Conservation (phyloP, 2,888 invertebrate species). For the Neocrepidodera transversa region DNA sequence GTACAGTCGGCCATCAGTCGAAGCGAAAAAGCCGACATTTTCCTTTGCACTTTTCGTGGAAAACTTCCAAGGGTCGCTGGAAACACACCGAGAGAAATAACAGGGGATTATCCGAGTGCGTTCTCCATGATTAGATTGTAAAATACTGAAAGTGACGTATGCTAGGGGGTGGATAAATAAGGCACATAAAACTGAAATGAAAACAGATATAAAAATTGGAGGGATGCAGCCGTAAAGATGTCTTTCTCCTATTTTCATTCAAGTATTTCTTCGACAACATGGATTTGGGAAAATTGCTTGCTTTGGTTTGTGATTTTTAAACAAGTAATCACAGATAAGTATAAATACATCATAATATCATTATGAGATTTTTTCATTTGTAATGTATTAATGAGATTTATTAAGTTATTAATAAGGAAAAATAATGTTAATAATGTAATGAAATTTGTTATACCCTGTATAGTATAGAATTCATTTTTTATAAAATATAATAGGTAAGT, state of each 20-base stretch:
- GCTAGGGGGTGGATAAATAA: constrained; percentile 64
- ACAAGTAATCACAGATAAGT: too few relatives aligned
- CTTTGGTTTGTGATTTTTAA: too few relatives aligned
- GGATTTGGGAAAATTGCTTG: too few relatives aligned
- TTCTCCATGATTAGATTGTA: constrained; percentile 65
- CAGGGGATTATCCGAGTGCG: constrained; percentile 63
- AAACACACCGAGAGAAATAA: constrained; percentile 62
- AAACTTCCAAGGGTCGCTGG: constrained; percentile 46
- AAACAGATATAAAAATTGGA: constrained; percentile 62
- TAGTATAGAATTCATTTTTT: too few relatives aligned
- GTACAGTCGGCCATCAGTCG: constrained; percentile 44
- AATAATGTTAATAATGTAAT: too few relatives aligned
- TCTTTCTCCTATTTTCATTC: constrained; percentile 23
- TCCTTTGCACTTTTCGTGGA: constrained; percentile 16
- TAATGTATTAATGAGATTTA: too few relatives aligned
- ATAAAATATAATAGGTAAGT: too few relatives aligned
- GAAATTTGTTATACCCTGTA: too few relatives aligned
- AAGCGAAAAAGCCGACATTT: constrained; percentile 17
- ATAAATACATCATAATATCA: too few relatives aligned
- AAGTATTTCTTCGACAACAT: too few relatives aligned
- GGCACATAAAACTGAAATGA: constrained; percentile 63
- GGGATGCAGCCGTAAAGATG: constrained; percentile 58
- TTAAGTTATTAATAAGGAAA: too few relatives aligned
- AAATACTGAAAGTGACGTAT: constrained; percentile 64
- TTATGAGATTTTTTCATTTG: too few relatives aligned